phyloP scores from a whole-genome alignment of 1,140 invertebrate species.

The Whitmania pigra region DNA sequence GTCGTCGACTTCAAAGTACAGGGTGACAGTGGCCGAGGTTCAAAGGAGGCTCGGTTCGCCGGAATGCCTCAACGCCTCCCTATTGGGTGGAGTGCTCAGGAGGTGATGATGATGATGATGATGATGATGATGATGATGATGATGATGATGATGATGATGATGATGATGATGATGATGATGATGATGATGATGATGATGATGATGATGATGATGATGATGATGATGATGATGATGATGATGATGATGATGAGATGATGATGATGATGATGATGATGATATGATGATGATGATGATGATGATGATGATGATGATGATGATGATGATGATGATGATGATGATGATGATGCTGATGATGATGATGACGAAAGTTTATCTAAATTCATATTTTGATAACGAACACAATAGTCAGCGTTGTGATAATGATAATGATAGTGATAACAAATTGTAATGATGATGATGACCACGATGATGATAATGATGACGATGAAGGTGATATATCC shows the following conservation, averaged over 20 bases:
- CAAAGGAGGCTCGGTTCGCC: constrained; percentile 90
- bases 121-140: not conserved
- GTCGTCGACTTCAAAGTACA: constrained; percentile 97
- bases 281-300: not conserved
- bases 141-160: not conserved
- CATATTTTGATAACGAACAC: no score
- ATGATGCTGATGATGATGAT: no score
- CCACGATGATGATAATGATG: no score
- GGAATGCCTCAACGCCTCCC: constrained; percentile 95
- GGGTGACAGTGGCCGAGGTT: constrained; percentile 97
- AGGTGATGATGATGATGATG: constrained; percentile 16
- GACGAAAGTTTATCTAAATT: no score
- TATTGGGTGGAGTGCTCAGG: constrained; percentile 74
- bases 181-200: not conserved
- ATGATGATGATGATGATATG: not conserved
- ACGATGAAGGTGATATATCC: no score
- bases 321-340: not conserved
- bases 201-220: not conserved
- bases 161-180: not conserved
- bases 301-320: not conserved
- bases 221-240: not conserved
- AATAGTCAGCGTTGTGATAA: no score
- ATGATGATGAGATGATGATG: not conserved
- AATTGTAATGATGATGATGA: no score
- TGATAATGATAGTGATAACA: no score